These are phyloP conservation scores for Dromaius novaehollandiae DNA, from an alignment of 2,113 vertebrate species.

Conservation along the genomic window DNA sequence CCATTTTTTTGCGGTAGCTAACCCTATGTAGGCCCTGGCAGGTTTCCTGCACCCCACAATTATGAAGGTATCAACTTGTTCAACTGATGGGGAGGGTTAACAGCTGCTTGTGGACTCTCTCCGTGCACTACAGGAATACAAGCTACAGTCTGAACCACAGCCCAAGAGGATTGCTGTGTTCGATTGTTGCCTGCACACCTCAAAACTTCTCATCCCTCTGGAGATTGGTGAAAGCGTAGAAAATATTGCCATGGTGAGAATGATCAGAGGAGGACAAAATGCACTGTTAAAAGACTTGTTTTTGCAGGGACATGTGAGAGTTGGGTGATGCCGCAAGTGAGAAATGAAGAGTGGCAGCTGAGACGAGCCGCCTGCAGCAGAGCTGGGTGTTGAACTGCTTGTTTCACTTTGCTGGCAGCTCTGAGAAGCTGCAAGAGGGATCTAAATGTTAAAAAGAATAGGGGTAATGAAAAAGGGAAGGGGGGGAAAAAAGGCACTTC, in stretches of 20 bases:
- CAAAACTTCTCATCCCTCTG: background rate
- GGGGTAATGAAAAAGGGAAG: rapidly evolving
- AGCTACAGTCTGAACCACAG: background rate
- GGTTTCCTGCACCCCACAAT: background rate
- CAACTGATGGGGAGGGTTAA: background rate
- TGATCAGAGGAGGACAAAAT: background rate
- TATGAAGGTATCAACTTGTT: background rate
- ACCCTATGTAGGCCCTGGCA: background rate
- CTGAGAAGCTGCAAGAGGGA: background rate
- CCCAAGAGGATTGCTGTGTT: background rate
- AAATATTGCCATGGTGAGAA: background rate
- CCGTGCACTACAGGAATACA: background rate
- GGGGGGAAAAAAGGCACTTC: background rate
- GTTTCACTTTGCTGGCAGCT: background rate
- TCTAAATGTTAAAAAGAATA: background rate
- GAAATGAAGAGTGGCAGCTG: background rate
- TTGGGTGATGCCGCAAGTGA: background rate
- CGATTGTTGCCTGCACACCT: background rate
- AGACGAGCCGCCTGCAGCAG: background rate
- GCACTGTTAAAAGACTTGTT: background rate
- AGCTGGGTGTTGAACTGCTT: background rate
- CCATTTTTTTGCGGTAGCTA: background rate
- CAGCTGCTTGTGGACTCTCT: background rate
- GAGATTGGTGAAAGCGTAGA: background rate
- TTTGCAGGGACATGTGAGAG: background rate